phyloP scores from a whole-genome alignment of 2,113 vertebrate species.

The Notiomystis cincta region DNA sequence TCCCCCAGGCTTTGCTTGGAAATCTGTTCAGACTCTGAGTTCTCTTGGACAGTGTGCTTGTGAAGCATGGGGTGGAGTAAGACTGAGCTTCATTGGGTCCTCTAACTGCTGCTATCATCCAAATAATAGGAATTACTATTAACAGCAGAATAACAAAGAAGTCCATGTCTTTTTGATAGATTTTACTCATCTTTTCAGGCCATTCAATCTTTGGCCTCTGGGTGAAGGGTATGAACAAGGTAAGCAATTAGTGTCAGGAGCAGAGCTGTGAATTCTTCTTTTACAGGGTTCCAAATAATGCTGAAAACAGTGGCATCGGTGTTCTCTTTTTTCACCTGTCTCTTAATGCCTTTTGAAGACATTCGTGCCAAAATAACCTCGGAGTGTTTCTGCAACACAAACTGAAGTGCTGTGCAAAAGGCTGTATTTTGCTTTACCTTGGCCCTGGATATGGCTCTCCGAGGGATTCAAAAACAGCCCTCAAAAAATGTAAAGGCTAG shows the following conservation, averaged over 20 bases:
- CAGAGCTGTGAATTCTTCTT: constrained; percentile 22
- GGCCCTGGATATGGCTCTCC: background rate
- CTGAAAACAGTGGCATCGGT: background rate
- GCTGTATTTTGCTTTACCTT: constrained; percentile 3
- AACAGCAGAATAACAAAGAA: constrained; percentile 22
- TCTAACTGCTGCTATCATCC: background rate
- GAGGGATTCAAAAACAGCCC: background rate
- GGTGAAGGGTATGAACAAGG: constrained; percentile 32
- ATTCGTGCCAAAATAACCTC: constrained; percentile 14
- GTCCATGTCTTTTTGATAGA: constrained; percentile 16
- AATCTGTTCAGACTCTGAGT: constrained; percentile 24
- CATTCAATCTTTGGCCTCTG: constrained; percentile 45
- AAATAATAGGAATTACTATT: constrained; percentile 16
- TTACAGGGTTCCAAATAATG: constrained; percentile 4
- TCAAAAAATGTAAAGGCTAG: background rate
- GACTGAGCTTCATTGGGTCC: background rate
- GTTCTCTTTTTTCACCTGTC: background rate
- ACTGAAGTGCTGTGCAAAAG: background rate
- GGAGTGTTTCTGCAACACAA: background rate
- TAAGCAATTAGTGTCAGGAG: constrained; percentile 45
- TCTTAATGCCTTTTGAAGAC: background rate
- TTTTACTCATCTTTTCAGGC: constrained; percentile 46
- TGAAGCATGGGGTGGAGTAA: background rate
- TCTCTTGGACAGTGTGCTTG: background rate
- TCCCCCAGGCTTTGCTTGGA: constrained; percentile 38